These are phyloP conservation scores for Hippopotamus amphibius DNA, from an alignment of 2,113 vertebrate genomes.

Conservation along the genomic window DNA sequence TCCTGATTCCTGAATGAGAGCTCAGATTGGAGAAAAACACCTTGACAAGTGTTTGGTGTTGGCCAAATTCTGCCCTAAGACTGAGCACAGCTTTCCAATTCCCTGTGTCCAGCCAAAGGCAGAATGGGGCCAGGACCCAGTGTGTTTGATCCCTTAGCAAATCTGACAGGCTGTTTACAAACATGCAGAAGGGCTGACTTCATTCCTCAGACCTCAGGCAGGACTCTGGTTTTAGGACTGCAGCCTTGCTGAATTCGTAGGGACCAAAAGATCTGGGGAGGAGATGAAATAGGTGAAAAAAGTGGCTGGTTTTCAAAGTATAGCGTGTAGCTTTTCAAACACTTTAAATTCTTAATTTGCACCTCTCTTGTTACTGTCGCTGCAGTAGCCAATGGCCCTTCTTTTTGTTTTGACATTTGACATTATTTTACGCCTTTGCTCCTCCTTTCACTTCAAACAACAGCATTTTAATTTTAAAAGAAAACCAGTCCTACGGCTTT, in stretches of 20 bases:
- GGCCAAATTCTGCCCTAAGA: not conserved
- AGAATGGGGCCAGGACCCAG: not conserved
- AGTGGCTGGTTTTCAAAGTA: not conserved
- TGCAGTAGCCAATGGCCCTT: not conserved
- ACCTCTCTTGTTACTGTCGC: constrained; percentile 23
- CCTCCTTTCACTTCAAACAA: not conserved
- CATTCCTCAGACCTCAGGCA: not conserved
- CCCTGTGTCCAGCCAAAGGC: not conserved
- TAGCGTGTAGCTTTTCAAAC: not conserved
- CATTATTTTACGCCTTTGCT: not conserved
- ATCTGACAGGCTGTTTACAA: not conserved
- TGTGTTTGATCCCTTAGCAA: not conserved
- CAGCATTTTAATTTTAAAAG: constrained; percentile 45
- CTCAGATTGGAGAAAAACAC: not conserved
- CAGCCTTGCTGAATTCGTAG: not conserved
- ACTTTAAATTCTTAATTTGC: constrained; percentile 15
- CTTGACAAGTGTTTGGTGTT: not conserved
- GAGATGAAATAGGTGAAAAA: not conserved
- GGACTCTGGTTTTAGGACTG: not conserved
- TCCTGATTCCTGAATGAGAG: constrained; percentile 1
- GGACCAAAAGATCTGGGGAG: not conserved
- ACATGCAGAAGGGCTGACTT: not conserved
- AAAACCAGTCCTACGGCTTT: not conserved
- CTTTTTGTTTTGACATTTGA: not conserved
- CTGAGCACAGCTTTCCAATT: not conserved